Evolutionary conservation across 2,113 vertebrate genomes (phyloP), one percentile per base, ranked within the genome.

Genomic region (Petrocephalus microphthalmus): DNA sequence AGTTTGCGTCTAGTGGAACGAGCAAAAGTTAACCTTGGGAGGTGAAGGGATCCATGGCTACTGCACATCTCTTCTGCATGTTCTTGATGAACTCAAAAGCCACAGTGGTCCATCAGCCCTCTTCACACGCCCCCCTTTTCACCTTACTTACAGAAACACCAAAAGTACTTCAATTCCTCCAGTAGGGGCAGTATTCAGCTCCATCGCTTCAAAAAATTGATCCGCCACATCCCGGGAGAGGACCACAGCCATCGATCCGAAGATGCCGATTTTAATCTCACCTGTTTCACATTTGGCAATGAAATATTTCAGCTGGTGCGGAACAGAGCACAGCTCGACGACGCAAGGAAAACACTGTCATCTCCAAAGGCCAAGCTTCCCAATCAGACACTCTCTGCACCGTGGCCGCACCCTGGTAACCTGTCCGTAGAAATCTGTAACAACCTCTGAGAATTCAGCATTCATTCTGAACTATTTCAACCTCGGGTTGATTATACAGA

Each of bases 271-370:
- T 78, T 78, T 42, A 78, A 78, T 42, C 33, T 78, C 33, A 78
- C 71, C 71, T 78, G 33, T 19, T 78, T 78, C 71, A 7, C 71
- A 78, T 78, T 78, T 78, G 71, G 71, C 71, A 78, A 78, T 78
- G 15, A 78, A 78, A 78, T 78, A 78, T 20, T 78, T 33, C 71
- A 78, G 33, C 71, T 78, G 33, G 29, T 74, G 37, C 3, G 10
- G 81, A 47, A 22, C 5, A 83, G 42, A 49, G 17, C 22, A 3
- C 45, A 11, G 22, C 49, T 49, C 19, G 19, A 19, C 78, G 22
- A 49, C 45, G 45, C 42, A 45, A 49, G 42, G 7, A 49, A 49
- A 83, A 83, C 81, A n/a, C 19, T 83, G 45, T 83, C 81, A 83
- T 13, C 22, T 83, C 81, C 42, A 83, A 20, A 83, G 45, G 45